Evolutionary conservation across 2,888 invertebrate species (phyloP).

Genomic region (Stictocephala bisonia): DNA sequence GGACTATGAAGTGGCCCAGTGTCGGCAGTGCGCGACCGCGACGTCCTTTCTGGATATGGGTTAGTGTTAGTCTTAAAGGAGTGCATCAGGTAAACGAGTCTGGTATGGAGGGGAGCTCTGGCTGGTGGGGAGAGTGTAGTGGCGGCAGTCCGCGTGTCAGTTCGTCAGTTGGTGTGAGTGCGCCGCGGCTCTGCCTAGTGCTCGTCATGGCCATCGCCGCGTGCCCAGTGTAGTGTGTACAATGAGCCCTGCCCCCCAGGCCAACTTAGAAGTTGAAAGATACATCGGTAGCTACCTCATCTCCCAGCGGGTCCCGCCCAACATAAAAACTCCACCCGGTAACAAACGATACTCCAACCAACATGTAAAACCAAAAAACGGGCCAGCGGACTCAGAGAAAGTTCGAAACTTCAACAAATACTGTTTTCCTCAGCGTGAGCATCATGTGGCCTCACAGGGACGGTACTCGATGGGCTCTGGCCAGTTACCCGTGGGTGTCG

Average conservation of each 20-base stretch:
- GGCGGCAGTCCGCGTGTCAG: conserved; percentile 15
- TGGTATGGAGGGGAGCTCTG: conserved; percentile 3
- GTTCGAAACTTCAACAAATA: conserved; percentile 24
- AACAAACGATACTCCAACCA: conserved; percentile 36
- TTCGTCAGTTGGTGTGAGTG: conserved; percentile 18
- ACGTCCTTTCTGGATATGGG: conserved; percentile 44
- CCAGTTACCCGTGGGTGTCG: conserved; percentile 66
- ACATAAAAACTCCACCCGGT: conserved; percentile 49
- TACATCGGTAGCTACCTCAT: conserved; percentile 74
- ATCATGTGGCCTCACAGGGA: conserved; percentile 21
- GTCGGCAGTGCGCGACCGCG: conserved; percentile 39
- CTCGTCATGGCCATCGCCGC: conserved; percentile 46
- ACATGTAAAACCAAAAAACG: conserved; percentile 37
- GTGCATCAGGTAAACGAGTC: conserved; percentile 48
- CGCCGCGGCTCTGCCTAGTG: conserved; percentile 22
- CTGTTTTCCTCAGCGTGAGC: conserved; percentile 24
- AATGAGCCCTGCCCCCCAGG: conserved; percentile 80
- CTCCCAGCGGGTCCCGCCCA: conserved; percentile 61
- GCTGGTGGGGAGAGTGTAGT: conserved; percentile 49
- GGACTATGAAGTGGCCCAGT: conserved; percentile 45
- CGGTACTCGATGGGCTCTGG: conserved; percentile 59
- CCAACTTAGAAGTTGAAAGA: conserved; percentile 69
- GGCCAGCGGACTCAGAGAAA: conserved; percentile 12
- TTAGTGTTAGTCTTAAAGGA: conserved; percentile 37
- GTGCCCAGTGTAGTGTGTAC: conserved; percentile 47